Conservation (phyloP, 2,888 invertebrate species). For the Endotricha flammealis region DNA sequence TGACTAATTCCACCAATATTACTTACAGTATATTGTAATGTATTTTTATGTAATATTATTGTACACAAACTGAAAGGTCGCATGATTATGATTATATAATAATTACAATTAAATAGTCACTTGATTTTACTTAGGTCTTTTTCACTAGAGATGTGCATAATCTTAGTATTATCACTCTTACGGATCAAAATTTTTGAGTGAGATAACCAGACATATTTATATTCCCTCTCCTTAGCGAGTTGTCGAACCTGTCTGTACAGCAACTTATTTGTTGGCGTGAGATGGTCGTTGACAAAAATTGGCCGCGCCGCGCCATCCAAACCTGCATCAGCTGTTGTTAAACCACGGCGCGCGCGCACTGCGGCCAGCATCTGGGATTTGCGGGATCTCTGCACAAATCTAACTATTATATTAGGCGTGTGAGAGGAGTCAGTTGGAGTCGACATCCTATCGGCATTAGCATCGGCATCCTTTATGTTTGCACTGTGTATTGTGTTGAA, state of each 20-base stretch:
- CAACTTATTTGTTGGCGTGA: too few relatives aligned
- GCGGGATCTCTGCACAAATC: too few relatives aligned
- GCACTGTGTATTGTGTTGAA: too few relatives aligned
- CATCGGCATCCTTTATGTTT: too few relatives aligned
- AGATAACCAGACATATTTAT: slow-evolving; percentile 3
- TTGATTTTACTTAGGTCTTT: slow-evolving; percentile 5
- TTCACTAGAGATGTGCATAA: slow-evolving; percentile 1
- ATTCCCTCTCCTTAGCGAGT: slow-evolving; percentile 1
- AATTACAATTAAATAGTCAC: slow-evolving; percentile 1
- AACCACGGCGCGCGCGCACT: too few relatives aligned
- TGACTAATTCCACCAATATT: not conserved
- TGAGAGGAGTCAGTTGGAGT: too few relatives aligned
- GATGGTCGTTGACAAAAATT: too few relatives aligned
- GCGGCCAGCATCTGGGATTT: too few relatives aligned
- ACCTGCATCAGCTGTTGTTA: too few relatives aligned
- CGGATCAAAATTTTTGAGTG: slow-evolving; percentile 7
- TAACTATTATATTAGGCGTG: too few relatives aligned
- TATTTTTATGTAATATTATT: not conserved
- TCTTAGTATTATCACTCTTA: not conserved
- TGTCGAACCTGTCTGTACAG: slow-evolving; percentile 2
- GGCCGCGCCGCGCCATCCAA: too few relatives aligned
- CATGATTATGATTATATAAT: not conserved
- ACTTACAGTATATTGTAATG: not conserved
- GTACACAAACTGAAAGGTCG: not conserved
- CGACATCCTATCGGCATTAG: too few relatives aligned